Evolutionary conservation across 1,140 invertebrate genomes (phyloP), one percentile per base, ranked within the genome.

Genomic region (Drosophila paulistorum): DNA sequence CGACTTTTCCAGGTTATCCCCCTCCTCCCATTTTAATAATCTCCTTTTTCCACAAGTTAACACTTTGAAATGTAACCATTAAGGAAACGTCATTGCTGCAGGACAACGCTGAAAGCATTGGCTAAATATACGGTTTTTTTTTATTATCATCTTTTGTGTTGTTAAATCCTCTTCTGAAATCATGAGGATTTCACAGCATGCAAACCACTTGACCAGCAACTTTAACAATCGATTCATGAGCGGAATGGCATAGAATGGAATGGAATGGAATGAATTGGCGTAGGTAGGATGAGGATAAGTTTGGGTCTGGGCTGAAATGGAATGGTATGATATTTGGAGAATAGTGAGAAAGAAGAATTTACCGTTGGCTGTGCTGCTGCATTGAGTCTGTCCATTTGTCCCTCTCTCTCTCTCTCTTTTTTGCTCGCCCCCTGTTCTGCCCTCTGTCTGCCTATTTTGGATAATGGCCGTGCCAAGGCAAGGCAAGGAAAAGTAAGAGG

Each of bases 401-500:
- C 5, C 14, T n/a, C 14, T 5, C 42, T 10, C 17, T 11, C n/a
- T n/a, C 45, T 3, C 45, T 4, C 7, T 1, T 7, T 10, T 7
- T 10, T n/a, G 7, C 45, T 17, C 9, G 0, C 11, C 39, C 39
- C 20, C 42, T 3, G 1, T 48, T 17, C 14, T 11, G 11, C 41
- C 42, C 3, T 23, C 17, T 11, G 45, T 51, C 45, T 20, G 45
- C 10, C 45, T 65, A 71, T 68, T 71, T 69, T 39, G 65, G 68
- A 65, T 75, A 76, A 67, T 72, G 68, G 57, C 37, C 70, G 65
- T 74, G 33, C 17, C 45, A 23, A 20, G 14, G 57, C 9, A 59
- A 23, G 10, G 17, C 17, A 20, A 23, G 45, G 45, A 1, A 23
- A 4, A 5, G 17, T 1, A 4, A 23, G 11, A 51, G 45, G 45